Percentiles rank a stretch among this genome's conserved stretches.
Evolutionary conservation across 2,888 invertebrate species (phyloP).

Genomic region (Lasioglossum zephyrum): DNA sequence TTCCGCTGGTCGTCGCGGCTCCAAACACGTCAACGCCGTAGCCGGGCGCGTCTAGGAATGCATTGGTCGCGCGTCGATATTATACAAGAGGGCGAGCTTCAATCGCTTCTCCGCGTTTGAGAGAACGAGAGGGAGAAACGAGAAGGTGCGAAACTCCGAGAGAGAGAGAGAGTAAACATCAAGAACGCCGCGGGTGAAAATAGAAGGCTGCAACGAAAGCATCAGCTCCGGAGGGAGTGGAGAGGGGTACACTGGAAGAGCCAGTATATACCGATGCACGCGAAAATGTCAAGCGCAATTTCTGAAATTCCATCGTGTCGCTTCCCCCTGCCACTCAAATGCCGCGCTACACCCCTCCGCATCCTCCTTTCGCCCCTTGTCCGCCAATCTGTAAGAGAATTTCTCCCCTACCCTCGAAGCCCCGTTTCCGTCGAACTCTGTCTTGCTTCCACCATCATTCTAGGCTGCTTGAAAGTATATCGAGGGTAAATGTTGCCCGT

Average conservation of each 20-base stretch:
- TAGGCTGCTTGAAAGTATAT: constrained; percentile 23
- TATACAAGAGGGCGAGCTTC: constrained; percentile 33
- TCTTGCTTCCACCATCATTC: not conserved
- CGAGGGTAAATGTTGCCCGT: constrained; percentile 44
- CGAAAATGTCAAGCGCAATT: constrained; percentile 73
- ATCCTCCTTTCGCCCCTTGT: constrained; percentile 27
- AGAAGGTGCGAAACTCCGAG: not conserved
- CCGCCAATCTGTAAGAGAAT: constrained; percentile 52
- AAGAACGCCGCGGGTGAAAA: constrained; percentile 47
- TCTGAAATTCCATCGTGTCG: constrained; percentile 73
- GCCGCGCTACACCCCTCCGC: constrained; percentile 47
- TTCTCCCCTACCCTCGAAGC: constrained; percentile 11
- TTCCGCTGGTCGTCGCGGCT: not conserved
- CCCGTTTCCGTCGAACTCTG: not conserved
- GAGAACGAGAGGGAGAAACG: not conserved
- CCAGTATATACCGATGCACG: constrained; percentile 52
- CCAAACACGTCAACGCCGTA: not conserved
- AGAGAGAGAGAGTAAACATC: constrained; percentile 17
- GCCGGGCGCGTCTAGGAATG: constrained; percentile 9
- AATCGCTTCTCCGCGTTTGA: constrained; percentile 14
- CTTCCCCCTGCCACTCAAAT: constrained; percentile 67
- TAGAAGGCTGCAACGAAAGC: constrained; percentile 48
- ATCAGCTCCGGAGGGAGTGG: not conserved
- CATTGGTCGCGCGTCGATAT: constrained; percentile 36
- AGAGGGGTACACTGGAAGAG: not conserved